Evolutionary conservation across 2,888 invertebrate genomes (phyloP), one percentile per base, ranked within the genome.

Genomic region (Orchesella flavescens): DNA sequence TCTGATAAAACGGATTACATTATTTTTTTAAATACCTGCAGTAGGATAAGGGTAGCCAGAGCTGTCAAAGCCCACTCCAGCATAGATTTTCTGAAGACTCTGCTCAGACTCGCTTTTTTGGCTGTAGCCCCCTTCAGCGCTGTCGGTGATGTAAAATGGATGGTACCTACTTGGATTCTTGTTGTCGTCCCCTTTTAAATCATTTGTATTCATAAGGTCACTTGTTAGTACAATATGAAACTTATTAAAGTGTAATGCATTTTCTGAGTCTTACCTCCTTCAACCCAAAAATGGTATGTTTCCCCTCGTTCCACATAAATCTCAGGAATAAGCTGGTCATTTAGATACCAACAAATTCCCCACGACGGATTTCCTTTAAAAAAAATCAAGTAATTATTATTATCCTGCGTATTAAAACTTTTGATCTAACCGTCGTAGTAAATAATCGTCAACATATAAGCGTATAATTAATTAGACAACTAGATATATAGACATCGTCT

Each of bases 141-240:
- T 96, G 90, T 95, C 94, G 55, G 96, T 96, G 89, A 97, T 96
- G 91, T 97, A 97, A 90, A 97, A 94, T 13, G 97, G 97, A 91
- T 97, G 97, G 90, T 95, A 97, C 92, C 93, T 94, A 19, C 95
- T 95, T 0, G 95, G 94, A 90, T 95, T 95, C 43, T 94, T 93
- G 73, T 93, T 92, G 89, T 96, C 94, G 87, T 94, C 93, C 10
- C 96, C 90, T 90, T 63, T 69, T 23, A 59, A 13, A 49, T 46
- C 17, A n/a, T 59, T 59, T 12, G 5, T 59, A 4, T 59, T n/a
- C n/a, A n/a, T n/a, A n/a, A n/a, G n/a, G n/a, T n/a, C n/a, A n/a
- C n/a, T n/a, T n/a, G n/a, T n/a, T n/a, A n/a, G n/a, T n/a, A n/a
- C n/a, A n/a, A n/a, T n/a, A n/a, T n/a, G n/a, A 57, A n/a, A n/a